Percentiles rank a stretch among this genome's conserved stretches.
Evolutionary conservation across 2,888 invertebrate species (phyloP).

Genomic region (Epinotia bilunana): DNA sequence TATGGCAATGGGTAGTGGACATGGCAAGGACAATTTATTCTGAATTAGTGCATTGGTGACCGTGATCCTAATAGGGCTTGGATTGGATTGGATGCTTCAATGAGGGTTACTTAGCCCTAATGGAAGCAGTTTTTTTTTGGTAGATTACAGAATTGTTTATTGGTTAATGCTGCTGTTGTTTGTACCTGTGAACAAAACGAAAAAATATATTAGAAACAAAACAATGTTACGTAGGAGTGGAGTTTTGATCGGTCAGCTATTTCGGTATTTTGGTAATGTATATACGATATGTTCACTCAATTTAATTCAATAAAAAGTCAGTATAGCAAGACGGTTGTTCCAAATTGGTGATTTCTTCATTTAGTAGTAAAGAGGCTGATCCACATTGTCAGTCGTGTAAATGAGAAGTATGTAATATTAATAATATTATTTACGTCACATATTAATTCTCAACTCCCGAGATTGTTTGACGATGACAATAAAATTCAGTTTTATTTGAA

Average conservation of each 20-base stretch:
- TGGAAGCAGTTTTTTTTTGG: background rate
- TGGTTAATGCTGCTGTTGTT: background rate
- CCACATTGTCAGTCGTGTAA: background rate
- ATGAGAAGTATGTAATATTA: too few species aligned
- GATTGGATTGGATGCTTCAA: background rate
- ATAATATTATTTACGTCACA: too few species aligned
- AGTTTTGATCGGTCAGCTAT: background rate
- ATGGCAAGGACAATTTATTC: background rate
- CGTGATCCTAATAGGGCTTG: background rate
- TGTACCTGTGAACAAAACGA: constrained; percentile 20
- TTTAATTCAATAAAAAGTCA: too few species aligned
- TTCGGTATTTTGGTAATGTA: too few species aligned
- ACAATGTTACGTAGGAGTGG: background rate
- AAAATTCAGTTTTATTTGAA: constrained; percentile 17
- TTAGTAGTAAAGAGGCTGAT: background rate
- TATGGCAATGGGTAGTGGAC: background rate
- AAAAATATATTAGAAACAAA: background rate
- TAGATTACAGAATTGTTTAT: background rate
- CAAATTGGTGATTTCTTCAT: background rate
- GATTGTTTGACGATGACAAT: constrained; percentile 15
- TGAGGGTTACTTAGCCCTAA: too few species aligned
- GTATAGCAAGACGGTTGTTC: too few species aligned
- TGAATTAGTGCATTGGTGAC: constrained; percentile 1
- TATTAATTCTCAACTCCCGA: background rate
- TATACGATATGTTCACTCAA: too few species aligned